Evolutionary conservation across 2,888 invertebrate species (phyloP).

Genomic region (Leucophora obtusa): DNA sequence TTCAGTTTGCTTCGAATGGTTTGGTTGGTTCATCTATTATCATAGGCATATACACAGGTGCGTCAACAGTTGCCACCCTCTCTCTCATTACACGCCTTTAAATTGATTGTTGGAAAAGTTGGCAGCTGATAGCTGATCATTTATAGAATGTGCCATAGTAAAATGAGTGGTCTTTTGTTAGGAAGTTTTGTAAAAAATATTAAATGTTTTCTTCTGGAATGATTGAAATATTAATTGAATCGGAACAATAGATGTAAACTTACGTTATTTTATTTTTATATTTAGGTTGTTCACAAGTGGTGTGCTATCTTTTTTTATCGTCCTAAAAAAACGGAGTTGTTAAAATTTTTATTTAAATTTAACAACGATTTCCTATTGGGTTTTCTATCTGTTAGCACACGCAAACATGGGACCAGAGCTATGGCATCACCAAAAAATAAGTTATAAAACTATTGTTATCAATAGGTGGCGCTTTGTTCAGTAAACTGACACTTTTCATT

Average conservation of each 20-base stretch:
- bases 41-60: slow-evolving; percentile 52
- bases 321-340: no score
- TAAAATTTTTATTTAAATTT: no score
- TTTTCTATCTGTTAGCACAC: no score
- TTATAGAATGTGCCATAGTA: slow-evolving; percentile 43
- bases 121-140: slow-evolving; percentile 50
- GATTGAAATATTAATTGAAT: slow-evolving; percentile 42
- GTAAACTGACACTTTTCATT: no score
- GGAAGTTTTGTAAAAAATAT: neutral
- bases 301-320: no score
- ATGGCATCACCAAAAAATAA: no score
- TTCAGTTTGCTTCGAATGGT: slow-evolving; percentile 30
- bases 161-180: slow-evolving; percentile 27
- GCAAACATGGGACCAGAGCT: no score
- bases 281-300: no score
- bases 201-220: neutral
- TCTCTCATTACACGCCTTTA: slow-evolving; percentile 30
- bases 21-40: slow-evolving; percentile 37
- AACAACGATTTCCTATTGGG: no score
- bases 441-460: no score
- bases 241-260: neutral
- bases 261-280: no score
- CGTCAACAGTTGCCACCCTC: slow-evolving; percentile 63
- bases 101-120: slow-evolving; percentile 47
- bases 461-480: no score